A percentile compares a stretch with the other conserved stretches of the same genome.
Conservation (phyloP, 2,113 vertebrate genomes). For the Dascyllus trimaculatus region DNA sequence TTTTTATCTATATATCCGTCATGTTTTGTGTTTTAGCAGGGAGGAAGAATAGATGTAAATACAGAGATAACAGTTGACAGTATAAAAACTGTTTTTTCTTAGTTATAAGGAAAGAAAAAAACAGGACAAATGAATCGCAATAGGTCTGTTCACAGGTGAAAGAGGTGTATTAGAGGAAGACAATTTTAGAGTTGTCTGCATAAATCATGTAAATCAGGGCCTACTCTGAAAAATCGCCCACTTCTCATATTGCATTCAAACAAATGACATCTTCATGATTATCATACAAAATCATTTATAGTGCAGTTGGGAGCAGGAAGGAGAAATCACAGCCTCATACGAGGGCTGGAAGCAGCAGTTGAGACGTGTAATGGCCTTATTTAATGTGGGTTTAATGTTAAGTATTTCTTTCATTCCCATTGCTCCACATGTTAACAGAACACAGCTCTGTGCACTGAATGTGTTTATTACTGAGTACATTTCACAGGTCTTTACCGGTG, state of each 20-base stretch:
- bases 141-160: slow-evolving; percentile 15
- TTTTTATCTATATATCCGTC: no score
- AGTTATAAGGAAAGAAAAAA: no score
- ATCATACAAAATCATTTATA: slow-evolving; percentile 72
- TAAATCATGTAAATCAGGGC: slow-evolving; percentile 31
- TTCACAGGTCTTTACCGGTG: slow-evolving; percentile 56
- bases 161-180: slow-evolving; percentile 2
- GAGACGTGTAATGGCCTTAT: slow-evolving; percentile 14
- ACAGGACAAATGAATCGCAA: not conserved
- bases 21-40: no score
- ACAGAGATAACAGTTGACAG: no score
- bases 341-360: slow-evolving; percentile 30
- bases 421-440: slow-evolving; percentile 59
- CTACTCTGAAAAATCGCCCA: slow-evolving; percentile 18
- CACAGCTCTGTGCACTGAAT: slow-evolving; percentile 1
- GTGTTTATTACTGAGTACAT: slow-evolving; percentile 60
- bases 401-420: slow-evolving; percentile 50
- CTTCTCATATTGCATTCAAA: slow-evolving; percentile 28
- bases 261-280: slow-evolving; percentile 23
- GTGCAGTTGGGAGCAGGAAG: slow-evolving; percentile 82
- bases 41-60: no score
- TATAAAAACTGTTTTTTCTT: no score
- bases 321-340: not conserved
- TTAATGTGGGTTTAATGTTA: slow-evolving; percentile 67
- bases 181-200: slow-evolving; percentile 24